phyloP scores from a whole-genome alignment of 1,140 invertebrate genomes.

The Latrodectus geometricus region DNA sequence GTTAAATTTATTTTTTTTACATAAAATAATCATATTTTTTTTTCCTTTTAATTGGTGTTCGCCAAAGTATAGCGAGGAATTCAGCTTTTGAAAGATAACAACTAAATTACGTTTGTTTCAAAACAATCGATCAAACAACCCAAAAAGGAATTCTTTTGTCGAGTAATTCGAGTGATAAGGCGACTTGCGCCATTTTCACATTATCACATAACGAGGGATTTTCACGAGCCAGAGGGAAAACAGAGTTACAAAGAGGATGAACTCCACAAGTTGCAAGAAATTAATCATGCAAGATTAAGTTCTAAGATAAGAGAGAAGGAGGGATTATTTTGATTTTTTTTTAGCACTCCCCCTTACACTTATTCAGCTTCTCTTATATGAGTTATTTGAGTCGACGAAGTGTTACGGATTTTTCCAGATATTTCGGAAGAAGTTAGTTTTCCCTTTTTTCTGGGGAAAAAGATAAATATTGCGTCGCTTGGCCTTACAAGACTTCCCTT shows the following conservation, averaged over 20 bases:
- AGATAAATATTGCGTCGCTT: too few species aligned
- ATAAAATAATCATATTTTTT: too few species aligned
- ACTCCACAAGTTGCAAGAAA: slow-evolving; percentile 44
- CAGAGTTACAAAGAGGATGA: slow-evolving; percentile 15
- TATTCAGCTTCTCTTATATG: not conserved
- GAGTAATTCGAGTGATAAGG: not conserved
- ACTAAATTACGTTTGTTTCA: too few species aligned
- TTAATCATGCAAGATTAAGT: slow-evolving; percentile 54
- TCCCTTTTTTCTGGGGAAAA: too few species aligned
- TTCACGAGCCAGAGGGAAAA: slow-evolving; percentile 5
- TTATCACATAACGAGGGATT: not conserved
- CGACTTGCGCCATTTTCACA: slow-evolving; percentile 21
- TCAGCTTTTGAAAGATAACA: too few species aligned
- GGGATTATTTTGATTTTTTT: slow-evolving; percentile 7
- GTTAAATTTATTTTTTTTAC: too few species aligned
- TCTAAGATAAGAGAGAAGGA: slow-evolving; percentile 14
- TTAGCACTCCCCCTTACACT: too few species aligned
- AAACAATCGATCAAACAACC: too few species aligned
- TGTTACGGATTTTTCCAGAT: slow-evolving; percentile 24
- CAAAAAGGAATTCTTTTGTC: too few species aligned
- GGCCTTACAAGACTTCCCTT: too few species aligned
- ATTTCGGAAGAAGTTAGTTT: not conserved
- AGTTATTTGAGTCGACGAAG: slow-evolving; percentile 28
- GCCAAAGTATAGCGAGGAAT: too few species aligned
- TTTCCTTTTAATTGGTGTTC: too few species aligned